Evolutionary conservation across 1,140 invertebrate genomes (phyloP).

Genomic region (Onthophagus taurus): DNA sequence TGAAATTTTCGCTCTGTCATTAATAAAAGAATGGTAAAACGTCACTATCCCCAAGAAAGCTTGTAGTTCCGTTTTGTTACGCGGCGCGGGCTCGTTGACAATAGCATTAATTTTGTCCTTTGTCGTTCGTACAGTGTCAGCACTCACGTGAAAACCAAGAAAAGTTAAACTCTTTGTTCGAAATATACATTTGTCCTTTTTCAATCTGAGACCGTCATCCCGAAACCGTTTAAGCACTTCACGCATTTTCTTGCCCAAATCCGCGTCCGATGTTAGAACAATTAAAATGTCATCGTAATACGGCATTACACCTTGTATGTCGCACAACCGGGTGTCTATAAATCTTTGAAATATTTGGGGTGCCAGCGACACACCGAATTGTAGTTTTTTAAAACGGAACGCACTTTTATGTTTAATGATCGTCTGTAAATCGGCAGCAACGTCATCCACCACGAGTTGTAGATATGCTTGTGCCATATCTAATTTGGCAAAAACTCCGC

Average conservation of each 20-base stretch:
- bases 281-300: constrained; percentile 35
- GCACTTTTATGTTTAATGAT: constrained; percentile 17
- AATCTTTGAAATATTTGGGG: constrained; percentile 22
- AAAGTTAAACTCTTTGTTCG: neutral
- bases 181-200: constrained; percentile 18
- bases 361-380: constrained; percentile 19
- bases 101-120: too few relatives aligned
- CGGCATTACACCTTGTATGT: constrained; percentile 27
- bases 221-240: constrained; percentile 15
- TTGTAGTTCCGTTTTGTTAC: constrained; percentile 15
- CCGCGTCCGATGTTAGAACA: constrained; percentile 16
- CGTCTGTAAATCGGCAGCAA: constrained; percentile 12
- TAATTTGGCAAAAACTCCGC: constrained; percentile 5
- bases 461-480: constrained; percentile 22
- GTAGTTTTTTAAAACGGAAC: constrained; percentile 14
- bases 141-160: constrained; percentile 4
- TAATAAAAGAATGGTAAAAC: constrained; percentile 21
- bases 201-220: constrained; percentile 28
- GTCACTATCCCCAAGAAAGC: constrained; percentile 23
- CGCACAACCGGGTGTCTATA: constrained; percentile 31
- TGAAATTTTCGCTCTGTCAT: neutral
- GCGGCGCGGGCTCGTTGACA: constrained; percentile 27
- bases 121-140: neutral
- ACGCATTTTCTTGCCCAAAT: constrained; percentile 16
- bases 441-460: constrained; percentile 16